A percentile compares a stretch with the other conserved stretches of the same genome.
Conservation (phyloP, 2,888 invertebrate genomes). For the Erebia epiphron region DNA sequence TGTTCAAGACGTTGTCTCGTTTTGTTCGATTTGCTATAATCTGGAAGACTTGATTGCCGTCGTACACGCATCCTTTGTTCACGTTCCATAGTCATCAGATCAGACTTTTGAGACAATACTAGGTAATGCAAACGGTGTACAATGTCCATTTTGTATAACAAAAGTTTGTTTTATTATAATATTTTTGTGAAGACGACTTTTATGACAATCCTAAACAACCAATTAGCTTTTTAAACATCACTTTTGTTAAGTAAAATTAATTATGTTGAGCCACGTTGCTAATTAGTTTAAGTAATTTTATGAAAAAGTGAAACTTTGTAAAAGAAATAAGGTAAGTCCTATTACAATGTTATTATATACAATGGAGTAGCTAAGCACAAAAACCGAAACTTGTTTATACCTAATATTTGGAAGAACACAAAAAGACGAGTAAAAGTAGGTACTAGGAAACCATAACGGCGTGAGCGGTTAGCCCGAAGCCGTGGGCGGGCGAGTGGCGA, state of each 20-base stretch:
- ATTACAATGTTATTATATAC: too few species aligned
- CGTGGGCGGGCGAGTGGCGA: slow-evolving; percentile 67
- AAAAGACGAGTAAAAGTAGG: slow-evolving; percentile 6
- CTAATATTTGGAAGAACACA: slow-evolving; percentile 1
- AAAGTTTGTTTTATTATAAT: neutral
- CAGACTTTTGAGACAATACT: slow-evolving; percentile 78
- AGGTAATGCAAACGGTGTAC: slow-evolving; percentile 78
- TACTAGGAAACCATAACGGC: slow-evolving; percentile 16
- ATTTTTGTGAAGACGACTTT: neutral
- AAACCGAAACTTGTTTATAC: neutral
- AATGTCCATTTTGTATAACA: slow-evolving; percentile 65
- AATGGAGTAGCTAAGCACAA: neutral
- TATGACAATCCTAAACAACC: neutral
- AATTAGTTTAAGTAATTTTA: neutral
- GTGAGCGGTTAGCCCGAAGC: slow-evolving; percentile 45
- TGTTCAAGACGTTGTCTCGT: slow-evolving; percentile 71
- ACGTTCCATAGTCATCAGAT: slow-evolving; percentile 78
- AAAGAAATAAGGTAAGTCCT: neutral
- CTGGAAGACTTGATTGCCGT: slow-evolving; percentile 77
- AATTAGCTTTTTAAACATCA: slow-evolving; percentile 16
- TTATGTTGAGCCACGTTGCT: neutral
- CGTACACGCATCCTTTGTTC: slow-evolving; percentile 75
- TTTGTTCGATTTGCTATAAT: slow-evolving; percentile 72
- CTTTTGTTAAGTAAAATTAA: slow-evolving; percentile 3
- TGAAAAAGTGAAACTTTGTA: neutral